A percentile compares a stretch with the other conserved stretches of the same genome.
These are phyloP conservation scores for Cephus cinctus DNA, from an alignment of 1,140 invertebrate genomes.

Conservation along the genomic window DNA sequence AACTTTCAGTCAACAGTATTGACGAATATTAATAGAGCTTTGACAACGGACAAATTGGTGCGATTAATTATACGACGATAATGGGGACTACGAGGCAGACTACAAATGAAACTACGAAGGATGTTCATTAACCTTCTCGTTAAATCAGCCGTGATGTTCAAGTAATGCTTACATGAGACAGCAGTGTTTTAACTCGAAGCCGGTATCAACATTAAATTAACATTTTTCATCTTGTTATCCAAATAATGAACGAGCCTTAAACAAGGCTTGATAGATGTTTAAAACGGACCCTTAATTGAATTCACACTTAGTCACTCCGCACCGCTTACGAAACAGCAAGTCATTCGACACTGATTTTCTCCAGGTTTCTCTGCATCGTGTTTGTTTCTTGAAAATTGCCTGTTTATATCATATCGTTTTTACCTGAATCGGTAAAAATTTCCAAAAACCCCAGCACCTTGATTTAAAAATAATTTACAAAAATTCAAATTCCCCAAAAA, in stretches of 20 bases:
- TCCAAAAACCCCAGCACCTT: background rate
- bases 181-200: background rate
- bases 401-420: no score
- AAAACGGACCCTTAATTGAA: slow-evolving; percentile 52
- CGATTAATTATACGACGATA: no score
- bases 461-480: background rate
- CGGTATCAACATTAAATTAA: slow-evolving; percentile 23
- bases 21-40: no score
- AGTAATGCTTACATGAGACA: no score
- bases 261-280: slow-evolving; percentile 46
- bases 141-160: no score
- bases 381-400: no score
- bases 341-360: slow-evolving; percentile 53
- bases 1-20: no score
- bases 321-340: slow-evolving; percentile 45
- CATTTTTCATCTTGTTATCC: slow-evolving; percentile 45
- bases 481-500: background rate
- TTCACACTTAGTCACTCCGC: slow-evolving; percentile 51
- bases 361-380: slow-evolving; percentile 28
- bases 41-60: no score
- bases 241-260: slow-evolving; percentile 48
- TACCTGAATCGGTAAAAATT: no score
- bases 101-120: no score
- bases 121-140: no score
- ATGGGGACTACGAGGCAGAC: no score